These are phyloP conservation scores for Drosophila trapezifrons DNA, from an alignment of 1,140 invertebrate species.

Conservation along the genomic window DNA sequence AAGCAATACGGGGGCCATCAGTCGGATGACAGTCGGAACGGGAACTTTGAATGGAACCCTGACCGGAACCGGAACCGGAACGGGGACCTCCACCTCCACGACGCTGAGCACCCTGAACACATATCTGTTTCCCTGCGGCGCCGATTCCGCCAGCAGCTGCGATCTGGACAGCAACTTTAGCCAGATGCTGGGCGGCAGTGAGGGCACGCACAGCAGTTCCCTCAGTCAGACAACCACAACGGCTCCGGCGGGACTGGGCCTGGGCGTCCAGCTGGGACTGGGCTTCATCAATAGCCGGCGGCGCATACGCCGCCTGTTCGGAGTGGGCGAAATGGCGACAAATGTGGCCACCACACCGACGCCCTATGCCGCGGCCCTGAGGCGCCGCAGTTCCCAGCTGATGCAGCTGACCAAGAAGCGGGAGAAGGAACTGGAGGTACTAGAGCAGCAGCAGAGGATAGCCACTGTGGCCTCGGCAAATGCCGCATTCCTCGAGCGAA, in stretches of 20 bases:
- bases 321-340: slow-evolving; percentile 48
- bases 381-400: slow-evolving; percentile 75
- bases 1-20: slow-evolving; percentile 28
- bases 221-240: slow-evolving; percentile 30
- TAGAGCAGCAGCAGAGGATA: slow-evolving; percentile 75
- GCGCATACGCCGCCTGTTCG: slow-evolving; percentile 71
- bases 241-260: slow-evolving; percentile 38
- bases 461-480: slow-evolving; percentile 76
- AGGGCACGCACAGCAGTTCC: slow-evolving; percentile 46
- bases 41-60: slow-evolving; percentile 9
- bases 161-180: slow-evolving; percentile 82
- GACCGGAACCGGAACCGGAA: slow-evolving; percentile 29
- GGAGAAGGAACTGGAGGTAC: slow-evolving; percentile 63
- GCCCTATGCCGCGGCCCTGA: slow-evolving; percentile 52
- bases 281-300: slow-evolving; percentile 80
- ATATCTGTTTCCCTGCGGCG: slow-evolving; percentile 81
- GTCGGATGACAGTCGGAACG: neutral
- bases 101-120: slow-evolving; percentile 79
- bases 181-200: slow-evolving; percentile 73
- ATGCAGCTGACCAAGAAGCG: slow-evolving; percentile 72
- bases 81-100: slow-evolving; percentile 65
- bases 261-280: slow-evolving; percentile 65
- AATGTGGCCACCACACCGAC: slow-evolving; percentile 24
- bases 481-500: slow-evolving; percentile 66
- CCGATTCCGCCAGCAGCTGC: slow-evolving; percentile 74